Evolutionary conservation across 2,113 vertebrate species (phyloP).

Genomic region (Pelobates fuscus): DNA sequence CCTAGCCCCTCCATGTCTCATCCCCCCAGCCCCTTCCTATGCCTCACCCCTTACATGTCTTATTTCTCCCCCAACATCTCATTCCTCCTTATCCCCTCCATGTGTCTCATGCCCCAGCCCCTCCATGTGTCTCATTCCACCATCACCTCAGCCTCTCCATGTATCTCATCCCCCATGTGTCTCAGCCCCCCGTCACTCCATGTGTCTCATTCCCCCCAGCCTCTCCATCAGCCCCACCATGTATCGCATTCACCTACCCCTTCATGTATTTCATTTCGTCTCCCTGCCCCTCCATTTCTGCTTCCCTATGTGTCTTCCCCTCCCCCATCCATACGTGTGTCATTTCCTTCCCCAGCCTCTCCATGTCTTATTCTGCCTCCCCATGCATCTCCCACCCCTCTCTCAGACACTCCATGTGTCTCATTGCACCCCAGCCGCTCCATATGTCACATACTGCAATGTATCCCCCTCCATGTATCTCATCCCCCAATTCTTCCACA

Average conservation of each 20-base stretch:
- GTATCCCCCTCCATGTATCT: no score
- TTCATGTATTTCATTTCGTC: background rate
- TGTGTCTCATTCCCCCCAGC: background rate
- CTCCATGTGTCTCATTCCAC: background rate
- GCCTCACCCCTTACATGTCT: no score
- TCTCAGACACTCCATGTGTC: no score
- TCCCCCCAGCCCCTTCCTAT: no score
- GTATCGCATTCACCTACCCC: background rate
- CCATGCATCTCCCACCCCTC: no score
- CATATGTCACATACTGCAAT: no score
- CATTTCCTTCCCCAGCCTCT: background rate
- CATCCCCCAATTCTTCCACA: no score
- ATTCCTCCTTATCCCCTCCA: no score
- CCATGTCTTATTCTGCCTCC: background rate
- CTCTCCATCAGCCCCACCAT: background rate
- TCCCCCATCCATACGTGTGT: background rate
- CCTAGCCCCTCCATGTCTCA: no score
- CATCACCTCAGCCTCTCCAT: background rate
- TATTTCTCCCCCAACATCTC: no score
- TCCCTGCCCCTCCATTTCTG: background rate
- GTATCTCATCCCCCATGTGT: background rate
- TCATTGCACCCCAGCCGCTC: no score
- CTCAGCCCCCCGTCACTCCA: background rate
- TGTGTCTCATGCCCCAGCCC: background rate
- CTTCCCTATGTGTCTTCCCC: background rate